These are phyloP conservation scores for Ladona fulva DNA, from an alignment of 1,140 invertebrate species.

Conservation along the genomic window DNA sequence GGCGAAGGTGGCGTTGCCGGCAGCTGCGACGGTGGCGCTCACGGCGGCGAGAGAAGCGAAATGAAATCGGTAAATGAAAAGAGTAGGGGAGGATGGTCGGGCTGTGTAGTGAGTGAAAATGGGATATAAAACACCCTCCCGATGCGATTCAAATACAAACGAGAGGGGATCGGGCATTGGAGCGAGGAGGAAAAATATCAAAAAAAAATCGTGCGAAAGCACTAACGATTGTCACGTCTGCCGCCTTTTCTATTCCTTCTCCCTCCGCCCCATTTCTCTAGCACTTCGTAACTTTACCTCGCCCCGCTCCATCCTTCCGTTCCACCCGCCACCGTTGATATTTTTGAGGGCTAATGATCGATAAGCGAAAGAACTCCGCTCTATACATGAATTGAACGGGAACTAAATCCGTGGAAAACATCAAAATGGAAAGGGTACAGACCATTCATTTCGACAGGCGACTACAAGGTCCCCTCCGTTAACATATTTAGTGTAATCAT, in stretches of 20 bases:
- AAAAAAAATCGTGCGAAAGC: background rate
- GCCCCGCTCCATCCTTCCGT: background rate
- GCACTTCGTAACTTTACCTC: background rate
- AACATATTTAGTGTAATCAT: too few species aligned
- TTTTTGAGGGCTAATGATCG: background rate
- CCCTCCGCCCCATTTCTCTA: background rate
- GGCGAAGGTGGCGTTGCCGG: background rate
- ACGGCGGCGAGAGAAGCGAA: background rate
- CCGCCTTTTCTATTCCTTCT: background rate
- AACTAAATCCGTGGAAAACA: too few species aligned
- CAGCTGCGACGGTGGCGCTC: background rate
- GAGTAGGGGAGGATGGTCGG: background rate
- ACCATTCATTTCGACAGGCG: too few species aligned
- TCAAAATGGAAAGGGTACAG: too few species aligned
- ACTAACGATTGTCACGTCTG: background rate
- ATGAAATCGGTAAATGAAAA: conserved; percentile 6
- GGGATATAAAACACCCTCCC: background rate
- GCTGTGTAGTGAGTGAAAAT: background rate
- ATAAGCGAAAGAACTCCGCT: background rate
- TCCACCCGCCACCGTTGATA: background rate
- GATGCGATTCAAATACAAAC: background rate
- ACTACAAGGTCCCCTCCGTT: too few species aligned
- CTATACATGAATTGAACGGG: too few species aligned
- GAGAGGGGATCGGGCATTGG: background rate
- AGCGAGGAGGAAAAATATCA: background rate